A percentile compares a stretch with the other conserved stretches of the same genome.
These are phyloP conservation scores for Platynereis dumerilii DNA, from an alignment of 2,888 invertebrate species.

Conservation along the genomic window DNA sequence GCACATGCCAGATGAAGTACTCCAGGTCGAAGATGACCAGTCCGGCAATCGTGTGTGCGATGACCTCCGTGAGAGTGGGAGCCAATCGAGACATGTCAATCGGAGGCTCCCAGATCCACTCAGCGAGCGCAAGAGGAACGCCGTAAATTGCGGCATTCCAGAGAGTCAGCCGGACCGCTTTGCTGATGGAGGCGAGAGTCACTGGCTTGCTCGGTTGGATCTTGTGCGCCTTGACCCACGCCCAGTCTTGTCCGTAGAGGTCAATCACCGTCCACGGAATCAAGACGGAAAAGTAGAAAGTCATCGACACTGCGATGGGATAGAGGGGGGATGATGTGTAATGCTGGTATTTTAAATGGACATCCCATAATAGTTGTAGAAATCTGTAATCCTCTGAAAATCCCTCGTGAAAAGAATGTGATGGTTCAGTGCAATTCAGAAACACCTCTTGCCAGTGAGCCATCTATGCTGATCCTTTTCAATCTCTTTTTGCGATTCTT, in stretches of 20 bases:
- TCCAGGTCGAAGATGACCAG: slow-evolving; percentile 64
- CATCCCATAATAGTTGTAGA: slow-evolving; percentile 63
- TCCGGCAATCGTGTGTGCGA: slow-evolving; percentile 58
- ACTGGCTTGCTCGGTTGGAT: slow-evolving; percentile 57
- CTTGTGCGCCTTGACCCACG: slow-evolving; percentile 59
- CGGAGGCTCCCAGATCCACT: slow-evolving; percentile 64
- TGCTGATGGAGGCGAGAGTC: slow-evolving; percentile 45
- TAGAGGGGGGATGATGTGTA: slow-evolving; percentile 63
- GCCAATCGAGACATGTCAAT: slow-evolving; percentile 61
- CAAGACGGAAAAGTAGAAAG: slow-evolving; percentile 62
- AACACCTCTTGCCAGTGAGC: no score
- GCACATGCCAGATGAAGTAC: slow-evolving; percentile 64
- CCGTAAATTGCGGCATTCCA: slow-evolving; percentile 62
- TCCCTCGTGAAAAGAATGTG: no score
- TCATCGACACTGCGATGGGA: slow-evolving; percentile 63
- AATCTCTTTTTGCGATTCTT: no score
- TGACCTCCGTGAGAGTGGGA: slow-evolving; percentile 59
- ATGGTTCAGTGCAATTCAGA: no score
- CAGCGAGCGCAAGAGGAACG: slow-evolving; percentile 64
- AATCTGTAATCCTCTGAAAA: slow-evolving; percentile 15
- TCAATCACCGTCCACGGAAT: slow-evolving; percentile 64
- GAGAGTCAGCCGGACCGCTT: slow-evolving; percentile 52
- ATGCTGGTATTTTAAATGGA: slow-evolving; percentile 57
- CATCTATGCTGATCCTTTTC: no score
- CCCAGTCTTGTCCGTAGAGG: slow-evolving; percentile 54